phyloP scores from a whole-genome alignment of 1,140 invertebrate species.

The Ruditapes philippinarum region DNA sequence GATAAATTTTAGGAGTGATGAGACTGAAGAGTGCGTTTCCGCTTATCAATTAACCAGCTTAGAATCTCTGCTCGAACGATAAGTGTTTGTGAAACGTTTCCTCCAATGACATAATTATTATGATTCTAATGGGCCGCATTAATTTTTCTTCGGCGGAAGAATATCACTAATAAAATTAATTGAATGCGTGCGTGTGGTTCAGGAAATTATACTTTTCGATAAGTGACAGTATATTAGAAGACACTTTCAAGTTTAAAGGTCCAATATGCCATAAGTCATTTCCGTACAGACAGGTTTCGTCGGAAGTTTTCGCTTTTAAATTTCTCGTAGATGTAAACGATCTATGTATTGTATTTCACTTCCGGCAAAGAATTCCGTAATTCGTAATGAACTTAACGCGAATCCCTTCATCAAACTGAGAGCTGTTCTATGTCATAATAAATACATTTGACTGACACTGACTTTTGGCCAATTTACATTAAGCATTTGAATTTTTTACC shows the following conservation, averaged over 20 bases:
- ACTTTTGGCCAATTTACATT: not conserved
- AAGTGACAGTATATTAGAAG: not conserved
- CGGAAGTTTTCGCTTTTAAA: no score
- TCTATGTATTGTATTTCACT: no score
- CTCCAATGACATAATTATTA: no score
- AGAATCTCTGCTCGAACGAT: not conserved
- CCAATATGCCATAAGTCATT: not conserved
- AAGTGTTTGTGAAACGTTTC: not conserved
- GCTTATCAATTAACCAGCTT: conserved; percentile 19
- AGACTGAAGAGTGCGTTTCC: not conserved
- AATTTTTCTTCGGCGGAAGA: no score
- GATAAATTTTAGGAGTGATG: not conserved
- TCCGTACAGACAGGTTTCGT: no score
- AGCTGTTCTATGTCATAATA: conserved; percentile 18
- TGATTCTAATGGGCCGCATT: no score
- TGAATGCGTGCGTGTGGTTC: no score
- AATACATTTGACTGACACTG: conserved; percentile 17
- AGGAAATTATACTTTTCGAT: not conserved
- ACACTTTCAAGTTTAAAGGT: not conserved
- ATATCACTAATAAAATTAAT: no score
- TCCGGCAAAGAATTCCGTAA: no score
- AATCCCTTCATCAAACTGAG: no score
- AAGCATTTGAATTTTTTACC: not conserved
- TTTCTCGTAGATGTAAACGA: no score
- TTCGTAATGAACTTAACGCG: no score